Percentiles rank a stretch among this genome's conserved stretches.
Evolutionary conservation across 2,113 vertebrate genomes (phyloP).

Genomic region (Elephantulus edwardii): DNA sequence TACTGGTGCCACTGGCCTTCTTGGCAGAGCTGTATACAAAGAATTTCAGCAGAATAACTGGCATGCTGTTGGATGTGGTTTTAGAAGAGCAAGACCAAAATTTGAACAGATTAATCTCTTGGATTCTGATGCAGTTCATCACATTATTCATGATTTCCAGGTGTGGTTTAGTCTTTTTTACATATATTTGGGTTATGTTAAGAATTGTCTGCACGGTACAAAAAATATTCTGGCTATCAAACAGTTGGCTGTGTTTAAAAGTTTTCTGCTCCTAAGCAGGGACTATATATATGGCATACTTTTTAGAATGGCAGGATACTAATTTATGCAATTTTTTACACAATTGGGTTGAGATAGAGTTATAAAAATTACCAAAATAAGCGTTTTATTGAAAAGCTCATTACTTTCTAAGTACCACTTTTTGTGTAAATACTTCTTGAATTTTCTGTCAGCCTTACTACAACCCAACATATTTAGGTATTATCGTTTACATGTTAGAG

Average conservation of each 20-base stretch:
- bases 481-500: neutral
- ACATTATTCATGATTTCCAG: conserved; percentile 90
- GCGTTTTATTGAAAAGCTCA: conserved; percentile 22
- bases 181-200: neutral
- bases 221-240: neutral
- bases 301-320: neutral
- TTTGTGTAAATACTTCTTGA: neutral
- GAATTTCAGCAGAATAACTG: conserved; percentile 92
- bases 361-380: neutral
- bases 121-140: conserved; percentile 89
- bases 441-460: neutral
- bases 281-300: neutral
- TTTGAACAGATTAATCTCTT: conserved; percentile 93
- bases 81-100: conserved; percentile 89
- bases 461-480: neutral
- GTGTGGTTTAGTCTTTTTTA: conserved; percentile 77
- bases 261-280: neutral
- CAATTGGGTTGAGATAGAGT: neutral
- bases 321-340: neutral
- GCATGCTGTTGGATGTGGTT: conserved; percentile 90
- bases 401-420: neutral
- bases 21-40: conserved; percentile 93
- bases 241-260: neutral
- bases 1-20: conserved; percentile 94
- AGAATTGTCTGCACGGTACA: neutral